phyloP scores from a whole-genome alignment of 2,113 vertebrate species.

The Mesembrinibis cayennensis region DNA sequence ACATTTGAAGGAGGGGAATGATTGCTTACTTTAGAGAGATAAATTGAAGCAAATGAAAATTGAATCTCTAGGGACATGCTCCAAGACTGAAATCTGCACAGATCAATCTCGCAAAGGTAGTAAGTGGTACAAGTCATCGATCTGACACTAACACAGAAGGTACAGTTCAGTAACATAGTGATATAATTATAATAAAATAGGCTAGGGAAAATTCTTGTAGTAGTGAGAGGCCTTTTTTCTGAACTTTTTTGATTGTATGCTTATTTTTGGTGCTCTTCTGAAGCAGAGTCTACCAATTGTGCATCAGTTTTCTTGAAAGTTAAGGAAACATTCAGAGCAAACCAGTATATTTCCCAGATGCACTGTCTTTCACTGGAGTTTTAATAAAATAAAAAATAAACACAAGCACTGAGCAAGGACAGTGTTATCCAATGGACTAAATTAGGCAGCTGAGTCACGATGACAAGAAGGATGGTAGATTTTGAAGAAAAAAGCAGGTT shows the following conservation, averaged over 20 bases:
- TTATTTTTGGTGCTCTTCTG: background rate
- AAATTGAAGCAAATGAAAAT: background rate
- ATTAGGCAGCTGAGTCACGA: background rate
- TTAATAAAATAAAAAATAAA: background rate
- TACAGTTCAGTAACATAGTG: background rate
- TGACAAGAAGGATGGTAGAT: background rate
- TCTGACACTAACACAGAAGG: background rate
- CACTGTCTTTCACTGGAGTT: background rate
- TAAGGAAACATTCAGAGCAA: background rate
- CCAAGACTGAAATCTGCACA: background rate
- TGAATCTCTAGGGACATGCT: background rate
- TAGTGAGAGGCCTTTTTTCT: background rate
- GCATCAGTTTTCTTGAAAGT: background rate
- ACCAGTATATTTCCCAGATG: background rate
- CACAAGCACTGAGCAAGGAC: background rate
- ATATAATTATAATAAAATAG: background rate
- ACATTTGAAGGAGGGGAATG: background rate
- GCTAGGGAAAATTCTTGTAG: background rate
- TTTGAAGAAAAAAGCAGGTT: background rate
- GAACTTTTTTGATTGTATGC: background rate
- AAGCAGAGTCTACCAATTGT: background rate
- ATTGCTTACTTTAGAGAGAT: background rate
- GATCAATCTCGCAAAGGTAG: background rate
- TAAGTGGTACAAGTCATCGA: background rate
- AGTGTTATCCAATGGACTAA: background rate